Evolutionary conservation across 2,888 invertebrate species (phyloP), one percentile per base, ranked within the genome.

Genomic region (Eugnorisma glareosa): DNA sequence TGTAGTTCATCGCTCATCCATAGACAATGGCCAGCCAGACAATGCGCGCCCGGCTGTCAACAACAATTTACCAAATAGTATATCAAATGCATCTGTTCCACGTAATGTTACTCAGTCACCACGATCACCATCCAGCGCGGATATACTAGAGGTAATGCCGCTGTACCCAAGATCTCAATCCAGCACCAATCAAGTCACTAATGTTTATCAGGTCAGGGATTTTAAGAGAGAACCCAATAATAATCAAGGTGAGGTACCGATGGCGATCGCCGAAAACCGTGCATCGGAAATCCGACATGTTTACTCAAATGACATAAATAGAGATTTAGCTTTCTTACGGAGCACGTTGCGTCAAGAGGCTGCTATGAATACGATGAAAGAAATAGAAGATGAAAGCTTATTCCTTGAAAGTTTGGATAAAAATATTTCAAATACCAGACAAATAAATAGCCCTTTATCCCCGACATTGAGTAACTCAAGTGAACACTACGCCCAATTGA

Each of bases 151-250:
- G 90, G 97, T 97, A 1, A 97, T 97, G 92, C 96, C 97, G 2
- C 90, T 97, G 24, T 96, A 96, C 86, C 96, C 97, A 61, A 92
- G 95, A 64, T 89, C 95, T 51, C 92, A 95, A 89, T 88, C 93
- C 73, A 91, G 92, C 88, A 89, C 89, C 76, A 95, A 93, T 84
- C 96, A 96, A 86, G 95, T 95, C 31, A 95, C 97, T 61, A 97
- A 97, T 93, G 93, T 97, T 4, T 97, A 97, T 89, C 97, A 97
- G 86, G 84, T 96, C 24, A 92, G 95, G 77, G 97, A 97, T 78
- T 97, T 97, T 89, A 97, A 97, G 85, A 94, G 95, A 87, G 97
- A 97, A 88, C 95, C 96, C 81, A 97, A 97, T 77, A 97, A 97
- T 81, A 97, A 97, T 85, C 95, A 94, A 85, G 88, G 92, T 77